Percentiles rank a stretch among this genome's conserved stretches.
phyloP scores from a whole-genome alignment of 2,888 invertebrate genomes.

The Panzeria rudis region DNA sequence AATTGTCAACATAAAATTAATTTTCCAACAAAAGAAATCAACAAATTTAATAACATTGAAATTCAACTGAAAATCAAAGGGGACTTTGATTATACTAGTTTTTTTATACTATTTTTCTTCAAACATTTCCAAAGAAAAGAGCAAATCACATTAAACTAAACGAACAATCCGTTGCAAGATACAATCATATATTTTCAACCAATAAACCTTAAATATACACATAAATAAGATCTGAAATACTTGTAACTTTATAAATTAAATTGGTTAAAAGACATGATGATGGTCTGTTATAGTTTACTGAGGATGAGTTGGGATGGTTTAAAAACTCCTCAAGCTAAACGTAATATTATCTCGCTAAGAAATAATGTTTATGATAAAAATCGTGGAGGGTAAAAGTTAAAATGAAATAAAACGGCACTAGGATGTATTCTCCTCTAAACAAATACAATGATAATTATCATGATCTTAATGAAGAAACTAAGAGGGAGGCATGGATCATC shows the following conservation, averaged over 20 bases:
- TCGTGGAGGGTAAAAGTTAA: slow-evolving; percentile 66
- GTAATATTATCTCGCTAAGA: slow-evolving; percentile 28
- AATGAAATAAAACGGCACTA: slow-evolving; percentile 24
- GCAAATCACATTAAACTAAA: not conserved
- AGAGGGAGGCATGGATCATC: slow-evolving; percentile 32
- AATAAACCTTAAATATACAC: slow-evolving; percentile 54
- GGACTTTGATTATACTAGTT: slow-evolving; percentile 24
- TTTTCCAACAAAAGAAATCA: slow-evolving; percentile 7
- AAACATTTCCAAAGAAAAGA: slow-evolving; percentile 21
- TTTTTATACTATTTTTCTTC: slow-evolving; percentile 1
- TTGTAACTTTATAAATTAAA: slow-evolving; percentile 43
- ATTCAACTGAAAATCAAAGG: slow-evolving; percentile 50
- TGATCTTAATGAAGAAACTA: slow-evolving; percentile 37
- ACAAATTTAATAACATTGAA: not conserved
- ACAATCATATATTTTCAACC: slow-evolving; percentile 61
- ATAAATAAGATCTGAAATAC: slow-evolving; percentile 17
- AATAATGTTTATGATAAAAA: slow-evolving; percentile 61
- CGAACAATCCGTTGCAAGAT: slow-evolving; percentile 57
- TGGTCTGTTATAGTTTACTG: not conserved
- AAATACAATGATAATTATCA: slow-evolving; percentile 55
- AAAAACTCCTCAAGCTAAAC: slow-evolving; percentile 29
- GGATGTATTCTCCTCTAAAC: slow-evolving; percentile 27
- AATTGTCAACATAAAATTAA: slow-evolving; percentile 64
- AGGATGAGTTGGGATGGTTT: not conserved
- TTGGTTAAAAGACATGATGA: slow-evolving; percentile 11